Evolutionary conservation across 2,888 invertebrate genomes (phyloP).

Genomic region (Alloplasta piceator): DNA sequence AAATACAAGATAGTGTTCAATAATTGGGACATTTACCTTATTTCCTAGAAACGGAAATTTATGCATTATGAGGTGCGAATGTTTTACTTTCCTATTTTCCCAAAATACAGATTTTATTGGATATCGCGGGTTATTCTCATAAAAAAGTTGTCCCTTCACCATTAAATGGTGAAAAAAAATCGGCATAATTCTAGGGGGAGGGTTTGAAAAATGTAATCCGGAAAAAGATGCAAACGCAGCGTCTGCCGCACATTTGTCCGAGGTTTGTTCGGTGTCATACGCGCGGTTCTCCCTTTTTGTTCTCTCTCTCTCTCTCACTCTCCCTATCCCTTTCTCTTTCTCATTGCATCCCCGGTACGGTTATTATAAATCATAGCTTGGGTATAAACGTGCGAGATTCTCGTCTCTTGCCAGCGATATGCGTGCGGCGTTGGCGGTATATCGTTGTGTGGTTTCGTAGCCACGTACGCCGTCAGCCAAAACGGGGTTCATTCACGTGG

Average conservation of each 20-base stretch:
- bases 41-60: too few species aligned
- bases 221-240: slow-evolving; percentile 52
- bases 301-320: background rate
- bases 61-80: too few species aligned
- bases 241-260: slow-evolving; percentile 48
- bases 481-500: slow-evolving; percentile 77
- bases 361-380: slow-evolving; percentile 54
- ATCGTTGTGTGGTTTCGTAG: slow-evolving; percentile 24
- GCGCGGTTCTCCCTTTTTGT: background rate
- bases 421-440: slow-evolving; percentile 31
- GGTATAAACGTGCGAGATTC: background rate
- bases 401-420: slow-evolving; percentile 38
- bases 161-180: too few species aligned
- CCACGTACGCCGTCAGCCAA: slow-evolving; percentile 50
- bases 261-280: background rate
- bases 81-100: too few species aligned
- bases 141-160: too few species aligned
- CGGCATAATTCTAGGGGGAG: background rate
- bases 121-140: too few species aligned
- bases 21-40: too few species aligned
- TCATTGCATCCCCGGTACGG: slow-evolving; percentile 25
- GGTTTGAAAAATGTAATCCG: slow-evolving; percentile 45
- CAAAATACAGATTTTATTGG: too few species aligned
- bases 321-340: slow-evolving; percentile 16
- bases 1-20: too few species aligned